Percentiles rank a stretch among this genome's conserved stretches.
These are phyloP conservation scores for Microctenopoma lineatum DNA, from an alignment of 2,797 vertebrate genomes.

Conservation along the genomic window DNA sequence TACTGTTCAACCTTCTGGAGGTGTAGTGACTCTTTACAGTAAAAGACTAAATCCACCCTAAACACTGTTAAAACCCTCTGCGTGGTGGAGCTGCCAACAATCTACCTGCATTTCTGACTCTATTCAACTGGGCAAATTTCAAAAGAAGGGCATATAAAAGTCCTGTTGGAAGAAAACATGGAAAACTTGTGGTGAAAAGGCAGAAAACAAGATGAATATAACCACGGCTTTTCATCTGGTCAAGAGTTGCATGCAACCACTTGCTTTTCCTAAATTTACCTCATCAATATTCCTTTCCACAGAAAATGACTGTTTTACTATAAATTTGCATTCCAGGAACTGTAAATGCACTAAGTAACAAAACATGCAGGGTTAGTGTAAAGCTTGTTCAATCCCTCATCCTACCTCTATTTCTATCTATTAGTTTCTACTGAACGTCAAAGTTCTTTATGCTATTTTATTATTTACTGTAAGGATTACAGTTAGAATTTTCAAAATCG, in stretches of 20 bases:
- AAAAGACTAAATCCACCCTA: slow-evolving; percentile 24
- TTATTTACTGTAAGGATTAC: background rate
- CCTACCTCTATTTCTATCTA: no score
- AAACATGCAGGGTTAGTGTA: background rate
- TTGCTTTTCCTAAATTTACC: background rate
- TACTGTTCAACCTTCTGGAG: slow-evolving; percentile 57
- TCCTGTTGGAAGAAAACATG: background rate
- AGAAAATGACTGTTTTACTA: background rate
- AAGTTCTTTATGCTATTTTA: background rate
- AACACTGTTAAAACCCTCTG: slow-evolving; percentile 17
- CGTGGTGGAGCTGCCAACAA: slow-evolving; percentile 14
- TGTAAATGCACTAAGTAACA: no score
- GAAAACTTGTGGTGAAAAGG: background rate
- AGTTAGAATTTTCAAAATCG: background rate
- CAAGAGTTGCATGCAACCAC: background rate
- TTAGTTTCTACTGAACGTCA: background rate
- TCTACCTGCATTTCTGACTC: background rate
- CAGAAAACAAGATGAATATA: background rate
- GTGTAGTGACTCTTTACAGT: slow-evolving; percentile 44
- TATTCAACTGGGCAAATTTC: slow-evolving; percentile 2
- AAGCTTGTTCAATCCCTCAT: no score
- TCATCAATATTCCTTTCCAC: no score
- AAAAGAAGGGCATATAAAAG: background rate
- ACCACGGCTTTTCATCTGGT: slow-evolving; percentile 5
- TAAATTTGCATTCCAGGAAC: background rate